Evolutionary conservation across 2,797 vertebrate species (phyloP).

Genomic region (Prionace glauca): DNA sequence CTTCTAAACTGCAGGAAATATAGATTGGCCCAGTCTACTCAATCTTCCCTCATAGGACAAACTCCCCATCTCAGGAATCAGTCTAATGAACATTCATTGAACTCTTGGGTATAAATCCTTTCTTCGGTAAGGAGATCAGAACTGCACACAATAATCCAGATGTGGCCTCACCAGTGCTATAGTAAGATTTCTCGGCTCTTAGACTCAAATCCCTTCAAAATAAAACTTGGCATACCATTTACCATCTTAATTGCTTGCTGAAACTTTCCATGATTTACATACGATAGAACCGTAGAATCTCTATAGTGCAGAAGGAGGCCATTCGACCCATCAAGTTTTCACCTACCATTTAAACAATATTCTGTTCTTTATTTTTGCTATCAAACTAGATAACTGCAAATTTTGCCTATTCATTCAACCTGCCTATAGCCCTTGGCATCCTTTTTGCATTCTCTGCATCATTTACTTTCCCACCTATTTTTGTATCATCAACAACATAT

Average conservation of each 20-base stretch:
- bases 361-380: no score
- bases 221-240: no score
- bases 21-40: background rate
- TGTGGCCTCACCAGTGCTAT: background rate
- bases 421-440: no score
- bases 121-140: background rate
- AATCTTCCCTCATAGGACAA: background rate
- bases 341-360: background rate
- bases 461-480: background rate
- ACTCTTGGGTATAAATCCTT: background rate
- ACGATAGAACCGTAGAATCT: no score
- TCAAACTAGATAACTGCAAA: no score
- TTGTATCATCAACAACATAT: background rate
- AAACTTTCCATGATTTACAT: no score
- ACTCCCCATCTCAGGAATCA: background rate
- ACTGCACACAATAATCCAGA: background rate
- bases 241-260: background rate
- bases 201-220: no score
- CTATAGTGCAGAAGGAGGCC: no score
- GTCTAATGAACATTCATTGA: background rate
- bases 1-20: background rate
- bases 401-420: no score
- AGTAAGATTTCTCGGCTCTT: no score
- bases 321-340: no score
- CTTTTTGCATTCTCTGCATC: background rate